Evolutionary conservation across 1,140 invertebrate genomes (phyloP), one percentile per base, ranked within the genome.

Genomic region (Apis cerana): DNA sequence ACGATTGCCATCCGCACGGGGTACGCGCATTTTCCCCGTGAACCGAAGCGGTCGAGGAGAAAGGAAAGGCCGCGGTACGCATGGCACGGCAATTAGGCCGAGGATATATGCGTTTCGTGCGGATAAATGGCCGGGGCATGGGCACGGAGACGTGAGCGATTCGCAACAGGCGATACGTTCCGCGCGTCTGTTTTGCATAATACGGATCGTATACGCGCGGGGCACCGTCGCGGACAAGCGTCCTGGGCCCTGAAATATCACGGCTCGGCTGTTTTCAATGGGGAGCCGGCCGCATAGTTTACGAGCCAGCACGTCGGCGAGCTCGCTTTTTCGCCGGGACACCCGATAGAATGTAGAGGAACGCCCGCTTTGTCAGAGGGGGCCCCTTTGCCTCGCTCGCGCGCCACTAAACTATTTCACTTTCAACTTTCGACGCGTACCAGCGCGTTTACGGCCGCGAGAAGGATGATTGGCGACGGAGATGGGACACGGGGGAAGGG

Each of bases 121-220:
- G 77, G 15, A 79, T 71, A 69, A 71, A 79, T 50, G 69, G 61
- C 54, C 15, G 19, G 21, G 33, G 69, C 69, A 72, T 43, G 71
- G 23, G 21, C 71, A 13, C 33, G 61, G 70, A 79, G 43, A 74
- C 58, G 71, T 21, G 85, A 65, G 65, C 80, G 81, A 89, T 89
- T 89, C 85, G 89, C 79, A 79, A 87, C 85, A 85, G 85, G 74
- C 85, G 80, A 85, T 87, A 88, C 80, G 84, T 88, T 87, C 85
- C 83, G 87, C 83, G 87, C 83, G 83, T 23, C 87, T 88, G 81
- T 75, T 89, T 85, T 89, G 85, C 89, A 89, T 89, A 89, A 89
- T 89, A 79, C 83, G 85, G 82, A 80, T 85, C 81, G 75, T 27
- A 43, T 17, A 61, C 59, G 74, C 43, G n/a, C n/a, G 58, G 58